These are phyloP conservation scores for Chaenocephalus aceratus DNA, from an alignment of 2,113 vertebrate genomes.

Conservation along the genomic window DNA sequence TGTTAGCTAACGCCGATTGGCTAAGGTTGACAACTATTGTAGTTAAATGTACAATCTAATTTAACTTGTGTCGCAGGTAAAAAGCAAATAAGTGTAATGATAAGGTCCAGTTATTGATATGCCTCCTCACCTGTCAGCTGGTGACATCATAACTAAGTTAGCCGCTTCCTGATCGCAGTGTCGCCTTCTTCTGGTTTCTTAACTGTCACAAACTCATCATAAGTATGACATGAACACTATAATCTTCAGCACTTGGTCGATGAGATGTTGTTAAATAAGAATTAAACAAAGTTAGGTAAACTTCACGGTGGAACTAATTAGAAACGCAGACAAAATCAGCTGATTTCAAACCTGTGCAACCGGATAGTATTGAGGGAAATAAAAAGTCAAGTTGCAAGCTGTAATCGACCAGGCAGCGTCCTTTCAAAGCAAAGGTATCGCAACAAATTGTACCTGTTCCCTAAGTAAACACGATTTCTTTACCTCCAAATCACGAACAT, in stretches of 20 bases:
- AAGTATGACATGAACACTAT: neutral
- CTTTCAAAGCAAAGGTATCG: slow-evolving; percentile 36
- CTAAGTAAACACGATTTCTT: neutral
- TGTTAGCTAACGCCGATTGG: neutral
- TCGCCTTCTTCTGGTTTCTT: slow-evolving; percentile 1
- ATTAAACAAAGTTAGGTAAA: neutral
- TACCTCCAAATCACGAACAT: neutral
- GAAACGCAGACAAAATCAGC: neutral
- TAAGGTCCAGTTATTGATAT: neutral
- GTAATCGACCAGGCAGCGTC: no score
- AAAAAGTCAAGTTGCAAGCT: neutral
- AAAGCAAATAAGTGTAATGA: fast-evolving
- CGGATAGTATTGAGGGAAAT: neutral
- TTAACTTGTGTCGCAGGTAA: neutral
- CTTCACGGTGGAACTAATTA: neutral
- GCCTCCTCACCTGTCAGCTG: slow-evolving; percentile 53
- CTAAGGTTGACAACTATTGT: neutral
- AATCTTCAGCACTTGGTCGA: neutral
- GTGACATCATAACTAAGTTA: slow-evolving; percentile 24
- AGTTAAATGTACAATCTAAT: neutral
- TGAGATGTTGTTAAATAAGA: neutral
- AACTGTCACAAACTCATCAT: slow-evolving; percentile 5
- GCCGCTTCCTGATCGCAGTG: slow-evolving; percentile 6
- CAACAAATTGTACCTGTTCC: neutral
- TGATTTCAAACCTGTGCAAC: slow-evolving; percentile 17